These are phyloP conservation scores for Troides aeacus DNA, from an alignment of 2,888 invertebrate genomes.

Conservation along the genomic window DNA sequence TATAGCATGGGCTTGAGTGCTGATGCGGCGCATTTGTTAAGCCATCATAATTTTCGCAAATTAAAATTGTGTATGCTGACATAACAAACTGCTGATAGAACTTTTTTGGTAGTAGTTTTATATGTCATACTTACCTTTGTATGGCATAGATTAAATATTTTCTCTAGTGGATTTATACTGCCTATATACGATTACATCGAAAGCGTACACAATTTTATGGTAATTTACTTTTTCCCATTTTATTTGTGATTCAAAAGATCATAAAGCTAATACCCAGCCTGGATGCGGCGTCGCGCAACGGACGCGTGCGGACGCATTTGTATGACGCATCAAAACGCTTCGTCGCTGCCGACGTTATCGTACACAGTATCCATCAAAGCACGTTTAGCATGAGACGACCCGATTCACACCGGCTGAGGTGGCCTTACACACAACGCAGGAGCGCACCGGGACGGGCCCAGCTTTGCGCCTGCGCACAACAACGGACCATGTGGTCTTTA, in stretches of 20 bases:
- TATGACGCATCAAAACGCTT: conserved; percentile 10
- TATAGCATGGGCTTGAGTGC: conserved; percentile 24
- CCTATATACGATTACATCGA: too few species aligned
- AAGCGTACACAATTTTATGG: conserved; percentile 11
- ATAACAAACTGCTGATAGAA: too few species aligned
- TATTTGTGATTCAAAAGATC: background rate
- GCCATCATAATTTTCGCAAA: conserved; percentile 7
- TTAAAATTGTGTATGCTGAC: conserved; percentile 22
- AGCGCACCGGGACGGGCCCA: conserved; percentile 56
- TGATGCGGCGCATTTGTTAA: conserved; percentile 2
- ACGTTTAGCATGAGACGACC: conserved; percentile 62
- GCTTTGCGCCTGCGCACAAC: conserved; percentile 63
- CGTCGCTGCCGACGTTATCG: conserved; percentile 20
- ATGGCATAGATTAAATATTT: too few species aligned
- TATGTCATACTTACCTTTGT: too few species aligned
- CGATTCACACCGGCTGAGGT: conserved; percentile 77
- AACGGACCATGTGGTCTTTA: conserved; percentile 48
- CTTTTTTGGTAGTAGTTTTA: too few species aligned
- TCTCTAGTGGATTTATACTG: too few species aligned
- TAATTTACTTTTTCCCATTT: background rate
- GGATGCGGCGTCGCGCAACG: too few species aligned
- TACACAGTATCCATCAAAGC: conserved; percentile 54
- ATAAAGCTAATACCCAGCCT: background rate
- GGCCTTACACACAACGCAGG: conserved; percentile 47
- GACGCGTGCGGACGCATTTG: background rate